Base-by-base conservation (phyloP, 2,113 vertebrate species). In the Vidua chalybeata region DNA sequence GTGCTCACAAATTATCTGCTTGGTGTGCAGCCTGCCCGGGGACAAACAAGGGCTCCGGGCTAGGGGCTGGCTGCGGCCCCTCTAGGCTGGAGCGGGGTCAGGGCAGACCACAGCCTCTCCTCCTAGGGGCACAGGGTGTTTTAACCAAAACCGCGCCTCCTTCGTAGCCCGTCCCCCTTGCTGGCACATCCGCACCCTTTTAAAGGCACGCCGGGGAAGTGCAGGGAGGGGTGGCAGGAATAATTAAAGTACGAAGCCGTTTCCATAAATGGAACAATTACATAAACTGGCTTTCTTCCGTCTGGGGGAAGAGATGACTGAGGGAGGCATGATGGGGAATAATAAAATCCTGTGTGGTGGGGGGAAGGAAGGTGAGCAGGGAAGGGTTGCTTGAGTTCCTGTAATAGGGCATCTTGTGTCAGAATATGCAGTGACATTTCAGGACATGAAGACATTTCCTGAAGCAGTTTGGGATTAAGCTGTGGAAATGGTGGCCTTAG, bases 261-360 rank as follows among this genome's bases (percentile, higher is more conserved):
- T 97, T 93, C 96, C 96, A 94, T 97, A 96, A 87, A 97, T 96
- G 96, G 96, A 97, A 95, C 95, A 97, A 97, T 97, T 97, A 97
- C 92, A 95, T 97, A 97, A 96, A 91, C 90, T 43, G 67, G 66
- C 92, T 95, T 35, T 82, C 81, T 94, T 97, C 95, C 87, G 69
- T 96, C 92, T 94, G 93, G 92, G 87, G 96, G 96, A 97, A 95
- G 96, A 95, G 74, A 96, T 95, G 90, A 79, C 92, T 96, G 93
- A 95, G 71, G 81, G 87, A 96, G 81, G 93, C 78, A 71, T 89
- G 92, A 95, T 77, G 37, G 92, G 58, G 92, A 95, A 93, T 91
- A 94, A 89, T 79, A 75, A 94, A 89, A 94, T 78, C 51, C 37
- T 84, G 18, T 72, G 52, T 2, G 23, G 43, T 5, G 3, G 52